A percentile compares a stretch with the other conserved stretches of the same genome.
These are phyloP conservation scores for Campopleginae sp. DNA, from an alignment of 2,888 invertebrate species.

Conservation along the genomic window DNA sequence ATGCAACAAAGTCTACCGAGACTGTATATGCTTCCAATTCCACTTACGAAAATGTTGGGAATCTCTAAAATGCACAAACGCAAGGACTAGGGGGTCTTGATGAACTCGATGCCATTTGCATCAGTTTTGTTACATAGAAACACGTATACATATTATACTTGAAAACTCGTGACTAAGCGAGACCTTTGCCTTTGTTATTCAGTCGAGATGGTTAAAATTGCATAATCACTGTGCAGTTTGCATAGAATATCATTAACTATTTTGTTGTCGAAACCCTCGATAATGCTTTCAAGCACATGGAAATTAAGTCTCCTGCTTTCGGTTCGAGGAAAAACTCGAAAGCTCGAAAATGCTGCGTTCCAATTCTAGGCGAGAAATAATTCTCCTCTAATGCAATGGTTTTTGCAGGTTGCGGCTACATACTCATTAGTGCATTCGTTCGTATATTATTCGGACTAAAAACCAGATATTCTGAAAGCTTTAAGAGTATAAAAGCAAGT, in stretches of 20 bases:
- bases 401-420: neutral
- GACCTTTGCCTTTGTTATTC: neutral
- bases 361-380: neutral
- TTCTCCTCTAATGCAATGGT: neutral
- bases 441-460: neutral
- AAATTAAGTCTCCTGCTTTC: neutral
- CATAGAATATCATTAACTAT: no score
- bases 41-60: neutral
- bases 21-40: neutral
- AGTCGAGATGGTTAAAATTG: no score
- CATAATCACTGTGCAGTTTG: no score
- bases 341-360: neutral
- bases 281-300: no score
- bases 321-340: neutral
- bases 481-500: neutral
- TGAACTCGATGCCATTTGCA: neutral
- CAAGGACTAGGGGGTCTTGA: neutral
- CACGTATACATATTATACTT: neutral
- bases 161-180: neutral
- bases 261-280: no score
- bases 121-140: neutral
- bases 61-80: conserved; percentile 6
- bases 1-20: conserved; percentile 8
- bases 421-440: conserved; percentile 16
- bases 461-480: neutral